Percentiles rank a stretch among this genome's conserved stretches.
Evolutionary conservation across 2,113 vertebrate species (phyloP).

Genomic region (Grantiella picta): DNA sequence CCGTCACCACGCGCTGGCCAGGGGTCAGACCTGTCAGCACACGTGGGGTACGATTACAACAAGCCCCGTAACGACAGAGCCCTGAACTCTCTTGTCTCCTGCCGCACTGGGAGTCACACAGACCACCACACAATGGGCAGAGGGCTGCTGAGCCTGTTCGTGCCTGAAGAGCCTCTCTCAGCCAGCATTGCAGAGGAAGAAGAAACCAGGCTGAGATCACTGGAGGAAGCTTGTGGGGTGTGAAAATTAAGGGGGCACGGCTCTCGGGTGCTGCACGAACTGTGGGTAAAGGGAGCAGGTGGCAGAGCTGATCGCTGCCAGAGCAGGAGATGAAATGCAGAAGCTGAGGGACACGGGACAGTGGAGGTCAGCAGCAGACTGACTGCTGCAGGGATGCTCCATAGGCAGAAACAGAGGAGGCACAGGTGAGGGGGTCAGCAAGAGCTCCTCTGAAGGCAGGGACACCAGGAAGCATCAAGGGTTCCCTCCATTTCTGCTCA

Average conservation of each 20-base stretch:
- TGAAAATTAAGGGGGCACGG: background rate
- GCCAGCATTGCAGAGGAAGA: background rate
- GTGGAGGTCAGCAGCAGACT: background rate
- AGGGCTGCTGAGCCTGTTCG: accelerated
- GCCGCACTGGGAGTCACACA: background rate
- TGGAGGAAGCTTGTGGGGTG: background rate
- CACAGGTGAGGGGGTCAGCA: accelerated
- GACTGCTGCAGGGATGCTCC: background rate
- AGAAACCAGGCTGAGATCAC: background rate
- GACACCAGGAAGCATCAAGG: background rate
- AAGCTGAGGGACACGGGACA: background rate
- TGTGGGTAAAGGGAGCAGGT: background rate
- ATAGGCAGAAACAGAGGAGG: accelerated
- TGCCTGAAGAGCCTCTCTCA: background rate
- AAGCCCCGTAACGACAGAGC: background rate
- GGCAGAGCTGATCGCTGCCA: background rate
- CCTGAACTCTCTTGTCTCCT: background rate
- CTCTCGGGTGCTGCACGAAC: background rate
- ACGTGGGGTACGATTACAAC: accelerated
- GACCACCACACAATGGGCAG: background rate
- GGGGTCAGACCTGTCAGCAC: slow-evolving; percentile 41
- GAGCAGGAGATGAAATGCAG: background rate
- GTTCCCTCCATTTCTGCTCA: background rate
- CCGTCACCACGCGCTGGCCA: slow-evolving; percentile 61
- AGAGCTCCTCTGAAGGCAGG: background rate